phyloP scores from a whole-genome alignment of 2,113 vertebrate species.

The Peucedramus taeniatus region DNA sequence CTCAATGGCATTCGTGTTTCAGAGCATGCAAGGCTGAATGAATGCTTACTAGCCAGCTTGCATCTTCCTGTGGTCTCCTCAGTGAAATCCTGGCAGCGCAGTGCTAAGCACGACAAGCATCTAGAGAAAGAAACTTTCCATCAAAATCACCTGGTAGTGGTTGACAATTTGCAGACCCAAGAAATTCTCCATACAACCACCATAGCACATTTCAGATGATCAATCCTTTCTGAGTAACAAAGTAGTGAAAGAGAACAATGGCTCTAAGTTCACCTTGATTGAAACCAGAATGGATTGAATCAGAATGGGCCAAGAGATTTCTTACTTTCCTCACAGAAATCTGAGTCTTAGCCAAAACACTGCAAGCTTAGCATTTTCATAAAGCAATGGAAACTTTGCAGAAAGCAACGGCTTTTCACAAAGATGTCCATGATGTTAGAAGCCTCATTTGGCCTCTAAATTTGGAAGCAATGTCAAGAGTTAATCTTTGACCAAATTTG shows the following conservation, averaged over 20 bases:
- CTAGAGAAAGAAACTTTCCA: background rate
- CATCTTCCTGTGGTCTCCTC: background rate
- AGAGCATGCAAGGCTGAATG: background rate
- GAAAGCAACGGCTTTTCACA: background rate
- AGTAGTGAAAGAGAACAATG: background rate
- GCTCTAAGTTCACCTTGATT: background rate
- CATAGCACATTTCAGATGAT: background rate
- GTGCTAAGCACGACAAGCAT: background rate
- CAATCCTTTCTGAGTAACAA: background rate
- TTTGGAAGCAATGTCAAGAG: background rate
- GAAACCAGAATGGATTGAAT: background rate
- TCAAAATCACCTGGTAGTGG: background rate
- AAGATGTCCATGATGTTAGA: background rate
- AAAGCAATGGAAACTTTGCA: background rate
- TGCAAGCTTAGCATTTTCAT: background rate
- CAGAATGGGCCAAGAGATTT: background rate
- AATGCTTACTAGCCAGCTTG: background rate
- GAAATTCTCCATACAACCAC: background rate
- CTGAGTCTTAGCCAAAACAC: background rate
- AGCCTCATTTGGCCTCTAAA: background rate
- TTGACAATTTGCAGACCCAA: background rate
- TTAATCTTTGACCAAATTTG: background rate
- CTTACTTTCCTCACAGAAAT: background rate
- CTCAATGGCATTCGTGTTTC: background rate
- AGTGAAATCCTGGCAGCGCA: rapidly evolving